phyloP scores from a whole-genome alignment of 2,888 invertebrate genomes.

The Xanthorhoe designata region DNA sequence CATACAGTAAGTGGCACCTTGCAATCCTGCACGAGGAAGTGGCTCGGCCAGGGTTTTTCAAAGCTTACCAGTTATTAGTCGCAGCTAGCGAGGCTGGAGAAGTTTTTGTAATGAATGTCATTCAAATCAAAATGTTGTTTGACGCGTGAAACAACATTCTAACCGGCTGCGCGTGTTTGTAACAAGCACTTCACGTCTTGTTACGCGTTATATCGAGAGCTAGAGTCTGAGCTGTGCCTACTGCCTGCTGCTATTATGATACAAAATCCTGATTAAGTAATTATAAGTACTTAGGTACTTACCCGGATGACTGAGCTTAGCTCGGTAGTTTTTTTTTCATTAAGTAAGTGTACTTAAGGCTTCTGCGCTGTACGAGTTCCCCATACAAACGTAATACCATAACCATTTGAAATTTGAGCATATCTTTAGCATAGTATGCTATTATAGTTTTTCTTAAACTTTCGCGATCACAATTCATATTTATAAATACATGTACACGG shows the following conservation, averaged over 20 bases:
- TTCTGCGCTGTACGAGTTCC: too few relatives aligned
- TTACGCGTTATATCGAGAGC: background rate
- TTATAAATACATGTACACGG: too few relatives aligned
- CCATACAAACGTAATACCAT: too few relatives aligned
- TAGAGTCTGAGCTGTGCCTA: background rate
- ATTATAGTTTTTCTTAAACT: too few relatives aligned
- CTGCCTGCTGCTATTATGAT: background rate
- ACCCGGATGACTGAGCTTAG: too few relatives aligned
- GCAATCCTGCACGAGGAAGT: constrained; percentile 13
- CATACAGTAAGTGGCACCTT: constrained; percentile 7
- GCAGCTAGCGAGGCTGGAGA: background rate
- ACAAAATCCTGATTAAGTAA: background rate
- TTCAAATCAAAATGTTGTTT: constrained; percentile 7
- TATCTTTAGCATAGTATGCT: too few relatives aligned
- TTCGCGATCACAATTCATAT: too few relatives aligned
- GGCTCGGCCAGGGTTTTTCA: background rate
- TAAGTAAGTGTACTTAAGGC: too few relatives aligned
- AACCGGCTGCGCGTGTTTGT: constrained; percentile 2
- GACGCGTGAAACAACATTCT: constrained; percentile 17
- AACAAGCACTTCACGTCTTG: background rate
- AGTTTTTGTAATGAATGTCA: constrained; percentile 10
- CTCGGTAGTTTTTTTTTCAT: too few relatives aligned
- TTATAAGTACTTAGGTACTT: too few relatives aligned
- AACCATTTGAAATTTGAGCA: too few relatives aligned
- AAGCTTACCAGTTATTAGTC: background rate